Evolutionary conservation across 2,888 invertebrate genomes (phyloP).

Genomic region (Chironomus tentans): DNA sequence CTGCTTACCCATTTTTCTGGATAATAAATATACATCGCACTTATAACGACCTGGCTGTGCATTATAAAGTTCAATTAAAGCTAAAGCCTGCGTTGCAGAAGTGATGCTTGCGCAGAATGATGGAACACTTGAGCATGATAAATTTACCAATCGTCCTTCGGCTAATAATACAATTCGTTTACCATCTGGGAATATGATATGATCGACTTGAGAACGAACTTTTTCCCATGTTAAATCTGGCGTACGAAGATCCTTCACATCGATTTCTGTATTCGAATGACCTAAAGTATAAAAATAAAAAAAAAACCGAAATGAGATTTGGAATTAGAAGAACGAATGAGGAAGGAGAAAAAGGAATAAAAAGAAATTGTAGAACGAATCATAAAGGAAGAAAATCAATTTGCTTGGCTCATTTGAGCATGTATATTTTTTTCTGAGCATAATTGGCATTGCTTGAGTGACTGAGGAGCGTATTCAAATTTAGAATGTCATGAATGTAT

Average conservation of each 20-base stretch:
- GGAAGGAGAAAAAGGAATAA: no score
- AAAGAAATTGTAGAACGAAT: no score
- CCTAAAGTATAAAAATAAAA: neutral
- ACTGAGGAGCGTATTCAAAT: no score
- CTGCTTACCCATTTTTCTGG: conserved; percentile 92
- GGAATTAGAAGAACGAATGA: no score
- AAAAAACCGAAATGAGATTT: no score
- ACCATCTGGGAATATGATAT: conserved; percentile 96
- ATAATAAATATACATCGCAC: conserved; percentile 92
- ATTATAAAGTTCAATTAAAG: conserved; percentile 93
- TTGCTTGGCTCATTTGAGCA: no score
- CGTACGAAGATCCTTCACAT: conserved; percentile 84
- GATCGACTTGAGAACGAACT: conserved; percentile 94
- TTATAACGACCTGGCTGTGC: conserved; percentile 92
- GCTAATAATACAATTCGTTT: conserved; percentile 89
- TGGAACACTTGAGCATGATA: conserved; percentile 93
- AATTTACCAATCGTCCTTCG: conserved; percentile 90
- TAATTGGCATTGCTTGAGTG: no score
- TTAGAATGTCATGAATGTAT: no score
- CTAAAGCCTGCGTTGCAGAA: conserved; percentile 92
- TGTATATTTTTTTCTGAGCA: no score
- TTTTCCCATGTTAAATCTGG: conserved; percentile 96
- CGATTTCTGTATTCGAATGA: conserved; percentile 93
- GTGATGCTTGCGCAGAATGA: conserved; percentile 98
- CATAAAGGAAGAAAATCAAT: no score